Evolutionary conservation across 2,888 invertebrate genomes (phyloP).

Genomic region (Cerastis leucographa): DNA sequence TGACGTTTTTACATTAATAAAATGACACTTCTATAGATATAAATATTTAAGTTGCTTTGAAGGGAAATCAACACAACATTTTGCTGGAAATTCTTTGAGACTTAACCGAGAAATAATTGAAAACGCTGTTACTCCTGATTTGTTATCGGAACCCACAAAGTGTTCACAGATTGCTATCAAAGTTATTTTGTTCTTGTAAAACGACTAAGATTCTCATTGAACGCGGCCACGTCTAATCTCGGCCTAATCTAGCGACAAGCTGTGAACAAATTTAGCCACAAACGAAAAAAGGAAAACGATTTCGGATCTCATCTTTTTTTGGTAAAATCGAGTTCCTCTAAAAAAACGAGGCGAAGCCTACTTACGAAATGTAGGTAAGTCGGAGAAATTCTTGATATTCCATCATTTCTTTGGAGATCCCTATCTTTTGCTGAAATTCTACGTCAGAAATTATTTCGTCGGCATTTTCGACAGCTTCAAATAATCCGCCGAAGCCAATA

Average conservation of each 20-base stretch:
- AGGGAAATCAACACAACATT: conserved; percentile 28
- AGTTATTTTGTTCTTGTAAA: conserved; percentile 51
- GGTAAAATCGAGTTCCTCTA: conserved; percentile 67
- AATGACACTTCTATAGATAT: conserved; percentile 29
- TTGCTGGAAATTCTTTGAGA: conserved; percentile 10
- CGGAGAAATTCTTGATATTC: conserved; percentile 67
- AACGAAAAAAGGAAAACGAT: conserved; percentile 65
- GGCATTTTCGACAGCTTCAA: neutral
- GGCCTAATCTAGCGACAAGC: conserved; percentile 77
- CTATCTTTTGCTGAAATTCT: neutral
- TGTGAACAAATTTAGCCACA: conserved; percentile 72
- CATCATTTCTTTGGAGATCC: conserved; percentile 31
- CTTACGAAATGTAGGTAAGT: conserved; percentile 77
- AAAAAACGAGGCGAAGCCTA: conserved; percentile 74
- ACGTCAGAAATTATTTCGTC: neutral
- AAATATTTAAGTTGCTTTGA: conserved; percentile 47
- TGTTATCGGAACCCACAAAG: conserved; percentile 32
- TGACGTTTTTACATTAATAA: conserved; percentile 20
- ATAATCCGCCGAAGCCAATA: neutral
- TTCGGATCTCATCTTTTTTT: conserved; percentile 64
- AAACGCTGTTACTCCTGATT: conserved; percentile 15
- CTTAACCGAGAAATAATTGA: conserved; percentile 21
- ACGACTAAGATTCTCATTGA: conserved; percentile 51
- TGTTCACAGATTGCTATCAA: conserved; percentile 36
- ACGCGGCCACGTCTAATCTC: conserved; percentile 71